These are phyloP conservation scores for Mico argentatus DNA, from an alignment of 2,797 vertebrate genomes.

Conservation along the genomic window DNA sequence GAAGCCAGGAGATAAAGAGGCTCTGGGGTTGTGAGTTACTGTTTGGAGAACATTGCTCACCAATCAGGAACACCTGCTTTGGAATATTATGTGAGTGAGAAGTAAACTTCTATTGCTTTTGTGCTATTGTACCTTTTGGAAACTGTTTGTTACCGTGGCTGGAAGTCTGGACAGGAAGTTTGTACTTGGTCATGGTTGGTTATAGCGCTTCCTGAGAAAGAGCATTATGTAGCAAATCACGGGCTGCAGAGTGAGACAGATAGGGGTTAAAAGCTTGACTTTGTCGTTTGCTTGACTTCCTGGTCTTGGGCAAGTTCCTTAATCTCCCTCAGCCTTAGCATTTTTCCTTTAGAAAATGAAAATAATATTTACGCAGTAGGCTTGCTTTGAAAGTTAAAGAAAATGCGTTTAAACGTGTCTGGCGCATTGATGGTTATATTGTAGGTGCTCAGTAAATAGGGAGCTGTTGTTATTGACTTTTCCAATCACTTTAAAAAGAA, in stretches of 20 bases:
- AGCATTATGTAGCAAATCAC: neutral
- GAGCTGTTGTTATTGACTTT: neutral
- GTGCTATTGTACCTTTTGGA: neutral
- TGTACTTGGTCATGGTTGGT: neutral
- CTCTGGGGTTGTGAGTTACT: neutral
- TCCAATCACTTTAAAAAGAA: neutral
- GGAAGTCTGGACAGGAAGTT: neutral
- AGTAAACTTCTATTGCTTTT: neutral
- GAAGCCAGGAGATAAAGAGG: neutral
- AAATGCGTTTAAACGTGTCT: neutral
- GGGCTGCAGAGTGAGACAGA: neutral
- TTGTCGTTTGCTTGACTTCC: neutral
- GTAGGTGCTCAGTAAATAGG: neutral
- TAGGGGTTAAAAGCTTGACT: neutral
- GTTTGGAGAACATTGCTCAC: neutral
- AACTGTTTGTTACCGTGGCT: neutral
- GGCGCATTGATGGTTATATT: neutral
- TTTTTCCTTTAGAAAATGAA: constrained; percentile 35
- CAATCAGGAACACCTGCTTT: neutral
- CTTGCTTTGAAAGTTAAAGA: constrained; percentile 42
- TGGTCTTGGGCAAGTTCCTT: neutral
- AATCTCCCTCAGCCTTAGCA: neutral
- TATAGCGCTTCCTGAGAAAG: neutral
- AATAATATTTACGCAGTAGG: neutral
- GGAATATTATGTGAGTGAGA: neutral